Base-by-base conservation (phyloP, 2,888 invertebrate species). In the Agrotis segetum region DNA sequence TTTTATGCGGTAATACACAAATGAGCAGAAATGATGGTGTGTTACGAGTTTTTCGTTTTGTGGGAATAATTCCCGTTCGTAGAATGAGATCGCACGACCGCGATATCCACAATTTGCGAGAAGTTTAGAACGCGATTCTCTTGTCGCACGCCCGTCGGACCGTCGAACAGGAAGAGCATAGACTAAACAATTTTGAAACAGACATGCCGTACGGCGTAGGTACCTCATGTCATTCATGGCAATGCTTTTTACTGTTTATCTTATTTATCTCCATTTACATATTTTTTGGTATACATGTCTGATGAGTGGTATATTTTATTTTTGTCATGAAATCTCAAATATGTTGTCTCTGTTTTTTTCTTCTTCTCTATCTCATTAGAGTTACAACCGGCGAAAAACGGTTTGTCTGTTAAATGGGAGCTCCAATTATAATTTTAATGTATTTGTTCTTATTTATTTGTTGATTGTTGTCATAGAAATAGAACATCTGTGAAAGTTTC, bases 51-150 rank as follows among this genome's bases (percentile, higher is more conserved):
- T 87, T 87, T 86, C 81, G 85, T 87, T 86, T 83, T 75, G 24
- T 50, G 78, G 79, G 77, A 82, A 81, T 85, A 89, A 87, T 87
- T 87, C 83, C 86, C 84, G 89, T 88, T 88, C 85, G 87, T 88
- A 88, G 85, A 88, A 88, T 84, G 84, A 88, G 90, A 91, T 88
- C 89, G 90, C 89, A 92, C 92, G 91, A 91, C 91, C 89, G 86
- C 88, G 87, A 89, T 87, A 90, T 88, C 88, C 90, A 90, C 93
- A 89, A 92, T 91, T 93, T 91, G 87, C 88, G 87, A 91, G 91
- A 91, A 93, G 91, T 89, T 89, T 84, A 92, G 81, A 87, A 84
- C 84, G 70, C 85, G 83, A 74, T 80, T 81, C 78, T 80, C 76
- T 71, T 50, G 74, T 77, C 86, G 77, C 79, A 82, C 82, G 74